Evolutionary conservation across 2,113 vertebrate genomes (phyloP).

Genomic region (Callopanchax toddi): DNA sequence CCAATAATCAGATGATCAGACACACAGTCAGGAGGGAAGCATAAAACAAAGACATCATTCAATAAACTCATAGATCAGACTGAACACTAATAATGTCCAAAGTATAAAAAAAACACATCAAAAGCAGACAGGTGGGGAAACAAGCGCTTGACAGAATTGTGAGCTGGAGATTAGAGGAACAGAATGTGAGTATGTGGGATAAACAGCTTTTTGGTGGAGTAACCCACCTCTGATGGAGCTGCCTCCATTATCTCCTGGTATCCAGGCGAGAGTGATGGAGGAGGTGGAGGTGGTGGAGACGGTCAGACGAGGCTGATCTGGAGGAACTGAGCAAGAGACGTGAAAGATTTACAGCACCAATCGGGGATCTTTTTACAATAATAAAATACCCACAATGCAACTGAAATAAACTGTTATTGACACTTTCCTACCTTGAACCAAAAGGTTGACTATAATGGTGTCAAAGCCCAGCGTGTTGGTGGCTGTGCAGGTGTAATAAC

Average conservation of each 20-base stretch:
- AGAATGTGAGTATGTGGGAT: slow-evolving; percentile 5
- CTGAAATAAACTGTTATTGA: background rate
- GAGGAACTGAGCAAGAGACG: slow-evolving; percentile 83
- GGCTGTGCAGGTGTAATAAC: slow-evolving; percentile 97
- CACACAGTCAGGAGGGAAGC: slow-evolving; percentile 34
- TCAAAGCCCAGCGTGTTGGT: slow-evolving; percentile 98
- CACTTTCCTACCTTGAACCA: slow-evolving; percentile 90
- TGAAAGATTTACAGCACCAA: slow-evolving; percentile 1
- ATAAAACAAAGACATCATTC: slow-evolving; percentile 33
- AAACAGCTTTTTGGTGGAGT: slow-evolving; percentile 3
- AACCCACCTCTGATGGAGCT: slow-evolving; percentile 79
- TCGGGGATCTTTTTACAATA: background rate
- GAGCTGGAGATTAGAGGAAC: slow-evolving; percentile 8
- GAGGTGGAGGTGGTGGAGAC: slow-evolving; percentile 97
- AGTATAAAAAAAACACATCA: slow-evolving; percentile 4
- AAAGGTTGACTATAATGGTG: slow-evolving; percentile 96
- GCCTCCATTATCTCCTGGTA: slow-evolving; percentile 97
- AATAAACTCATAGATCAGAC: slow-evolving; percentile 36
- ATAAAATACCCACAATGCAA: background rate
- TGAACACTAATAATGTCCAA: slow-evolving; percentile 8
- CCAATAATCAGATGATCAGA: slow-evolving; percentile 48
- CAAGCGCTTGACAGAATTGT: slow-evolving; percentile 4
- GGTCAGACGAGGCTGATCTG: slow-evolving; percentile 94
- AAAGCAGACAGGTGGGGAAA: slow-evolving; percentile 5
- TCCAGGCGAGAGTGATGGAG: slow-evolving; percentile 96